A percentile compares a stretch with the other conserved stretches of the same genome.
Conservation (phyloP, 2,113 vertebrate species). For the Dolichallabes microphthalmus region DNA sequence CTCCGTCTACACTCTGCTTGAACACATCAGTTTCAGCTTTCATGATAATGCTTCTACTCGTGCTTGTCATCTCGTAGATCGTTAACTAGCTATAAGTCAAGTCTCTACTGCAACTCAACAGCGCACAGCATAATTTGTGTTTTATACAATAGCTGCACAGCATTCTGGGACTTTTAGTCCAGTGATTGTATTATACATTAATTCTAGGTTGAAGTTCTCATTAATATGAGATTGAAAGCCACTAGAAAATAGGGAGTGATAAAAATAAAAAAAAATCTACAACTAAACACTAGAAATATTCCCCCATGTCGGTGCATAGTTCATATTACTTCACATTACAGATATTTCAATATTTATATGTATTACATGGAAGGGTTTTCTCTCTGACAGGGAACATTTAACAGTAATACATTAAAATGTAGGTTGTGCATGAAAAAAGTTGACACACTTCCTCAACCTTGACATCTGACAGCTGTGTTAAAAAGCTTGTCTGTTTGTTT, state of each 20-base stretch:
- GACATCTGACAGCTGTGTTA: slow-evolving; percentile 4
- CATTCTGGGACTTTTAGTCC: background rate
- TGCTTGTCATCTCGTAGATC: background rate
- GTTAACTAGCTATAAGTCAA: background rate
- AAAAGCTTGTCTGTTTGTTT: slow-evolving; percentile 1
- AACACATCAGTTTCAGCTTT: background rate
- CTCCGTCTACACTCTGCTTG: background rate
- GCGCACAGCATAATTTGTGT: background rate
- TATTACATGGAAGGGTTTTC: background rate
- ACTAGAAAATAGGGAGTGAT: background rate
- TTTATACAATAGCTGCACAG: background rate
- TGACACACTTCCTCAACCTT: background rate
- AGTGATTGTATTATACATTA: background rate
- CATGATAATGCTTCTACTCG: background rate
- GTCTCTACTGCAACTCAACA: background rate
- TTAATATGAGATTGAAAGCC: background rate
- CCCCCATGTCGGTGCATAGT: background rate
- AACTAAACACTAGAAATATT: background rate
- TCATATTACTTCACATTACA: background rate
- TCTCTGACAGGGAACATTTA: background rate
- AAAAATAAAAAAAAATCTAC: background rate
- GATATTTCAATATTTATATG: background rate
- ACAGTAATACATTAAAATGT: background rate
- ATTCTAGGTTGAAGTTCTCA: background rate
- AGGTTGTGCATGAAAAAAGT: background rate